Conservation (phyloP, 2,888 invertebrate species). For the Abrostola triplasia region DNA sequence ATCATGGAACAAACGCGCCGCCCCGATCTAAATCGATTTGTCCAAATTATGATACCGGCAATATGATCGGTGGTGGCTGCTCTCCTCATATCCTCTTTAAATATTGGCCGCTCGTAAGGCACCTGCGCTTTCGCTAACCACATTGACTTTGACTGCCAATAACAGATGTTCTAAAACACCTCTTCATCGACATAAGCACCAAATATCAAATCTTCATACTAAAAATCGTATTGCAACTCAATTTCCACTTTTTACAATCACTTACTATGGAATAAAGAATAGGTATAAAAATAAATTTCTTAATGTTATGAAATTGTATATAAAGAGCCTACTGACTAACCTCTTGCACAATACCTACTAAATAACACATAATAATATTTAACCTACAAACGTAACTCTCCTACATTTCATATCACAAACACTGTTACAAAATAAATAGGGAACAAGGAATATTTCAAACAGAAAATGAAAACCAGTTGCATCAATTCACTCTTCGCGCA, state of each 20-base stretch:
- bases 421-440: neutral
- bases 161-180: conserved; percentile 20
- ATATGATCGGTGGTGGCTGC: conserved; percentile 59
- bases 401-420: conserved; percentile 3
- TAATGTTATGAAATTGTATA: too few species aligned
- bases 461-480: conserved; percentile 41
- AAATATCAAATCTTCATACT: neutral
- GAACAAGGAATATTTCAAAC: conserved; percentile 52
- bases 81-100: conserved; percentile 68
- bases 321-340: too few species aligned
- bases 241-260: too few species aligned
- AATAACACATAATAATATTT: neutral
- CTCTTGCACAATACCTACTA: too few species aligned
- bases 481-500: conserved; percentile 20
- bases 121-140: conserved; percentile 66
- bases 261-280: too few species aligned
- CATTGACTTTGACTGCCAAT: conserved; percentile 23
- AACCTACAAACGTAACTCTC: conserved; percentile 28
- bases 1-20: conserved; percentile 86
- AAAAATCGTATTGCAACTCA: too few species aligned
- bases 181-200: neutral
- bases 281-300: too few species aligned
- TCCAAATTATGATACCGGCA: conserved; percentile 79
- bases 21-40: conserved; percentile 86
- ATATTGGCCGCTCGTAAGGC: conserved; percentile 70